Percentiles rank a stretch among this genome's conserved stretches.
Evolutionary conservation across 2,888 invertebrate genomes (phyloP).

Genomic region (Cheilosia scutellata): DNA sequence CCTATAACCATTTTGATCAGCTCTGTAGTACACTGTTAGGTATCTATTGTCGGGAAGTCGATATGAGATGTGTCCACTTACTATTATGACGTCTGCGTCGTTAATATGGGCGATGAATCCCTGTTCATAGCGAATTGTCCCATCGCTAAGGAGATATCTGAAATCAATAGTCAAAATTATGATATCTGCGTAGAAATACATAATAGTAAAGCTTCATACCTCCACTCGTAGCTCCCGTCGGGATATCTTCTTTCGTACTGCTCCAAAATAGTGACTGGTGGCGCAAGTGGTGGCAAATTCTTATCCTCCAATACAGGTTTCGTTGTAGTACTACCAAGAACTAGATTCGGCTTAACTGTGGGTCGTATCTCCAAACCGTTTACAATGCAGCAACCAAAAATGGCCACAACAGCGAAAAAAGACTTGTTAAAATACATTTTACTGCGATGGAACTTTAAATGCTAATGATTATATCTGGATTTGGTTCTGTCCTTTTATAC

Average conservation of each 20-base stretch:
- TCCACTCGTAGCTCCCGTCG: conserved; percentile 82
- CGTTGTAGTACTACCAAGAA: neutral
- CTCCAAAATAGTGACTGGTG: conserved; percentile 76
- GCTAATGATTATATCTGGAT: conserved; percentile 25
- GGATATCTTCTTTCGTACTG: conserved; percentile 80
- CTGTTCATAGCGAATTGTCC: conserved; percentile 82
- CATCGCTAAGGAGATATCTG: conserved; percentile 81
- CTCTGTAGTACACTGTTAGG: conserved; percentile 82
- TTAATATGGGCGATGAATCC: conserved; percentile 80
- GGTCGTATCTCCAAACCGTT: neutral
- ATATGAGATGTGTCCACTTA: conserved; percentile 82
- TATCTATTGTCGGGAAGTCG: conserved; percentile 80
- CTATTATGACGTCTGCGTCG: conserved; percentile 80
- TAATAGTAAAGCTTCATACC: conserved; percentile 60
- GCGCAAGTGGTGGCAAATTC: neutral
- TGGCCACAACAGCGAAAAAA: conserved; percentile 6
- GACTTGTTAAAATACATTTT: conserved; percentile 43
- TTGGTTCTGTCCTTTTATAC: conserved; percentile 52
- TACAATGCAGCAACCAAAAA: neutral
- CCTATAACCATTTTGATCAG: conserved; percentile 81
- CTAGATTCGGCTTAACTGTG: neutral
- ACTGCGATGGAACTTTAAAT: conserved; percentile 23
- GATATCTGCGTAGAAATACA: neutral
- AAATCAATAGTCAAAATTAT: neutral
- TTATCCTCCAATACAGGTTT: neutral